These are phyloP conservation scores for Hofmannophila pseudospretella DNA, from an alignment of 2,888 invertebrate genomes.

Conservation along the genomic window DNA sequence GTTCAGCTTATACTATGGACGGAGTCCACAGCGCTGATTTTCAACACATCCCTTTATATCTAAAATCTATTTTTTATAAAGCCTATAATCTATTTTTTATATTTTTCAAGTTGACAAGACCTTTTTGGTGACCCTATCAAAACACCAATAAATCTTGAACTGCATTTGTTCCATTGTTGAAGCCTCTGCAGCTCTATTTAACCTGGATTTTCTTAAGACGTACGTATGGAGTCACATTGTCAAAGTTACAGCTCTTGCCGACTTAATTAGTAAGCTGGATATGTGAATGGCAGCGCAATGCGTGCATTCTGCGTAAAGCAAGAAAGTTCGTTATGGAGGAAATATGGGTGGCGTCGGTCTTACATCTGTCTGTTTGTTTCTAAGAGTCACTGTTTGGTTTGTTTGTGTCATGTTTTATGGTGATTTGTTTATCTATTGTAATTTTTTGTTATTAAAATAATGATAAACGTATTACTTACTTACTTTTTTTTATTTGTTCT, in stretches of 20 bases:
- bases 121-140: not conserved
- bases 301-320: slow-evolving; percentile 58
- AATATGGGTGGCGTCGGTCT: slow-evolving; percentile 58
- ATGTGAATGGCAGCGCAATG: slow-evolving; percentile 77
- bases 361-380: slow-evolving; percentile 7
- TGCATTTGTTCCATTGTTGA: not conserved
- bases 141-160: not conserved
- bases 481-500: not conserved
- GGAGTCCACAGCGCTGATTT: too few relatives aligned
- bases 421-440: slow-evolving; percentile 1
- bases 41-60: too few relatives aligned
- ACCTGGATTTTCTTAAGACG: slow-evolving; percentile 38
- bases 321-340: slow-evolving; percentile 70
- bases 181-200: slow-evolving; percentile 28
- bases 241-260: slow-evolving; percentile 75
- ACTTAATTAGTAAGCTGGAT: slow-evolving; percentile 77
- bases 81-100: too few relatives aligned
- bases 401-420: slow-evolving; percentile 1
- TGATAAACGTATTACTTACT: too few relatives aligned
- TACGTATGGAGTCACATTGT: slow-evolving; percentile 74
- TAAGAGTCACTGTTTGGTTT: slow-evolving; percentile 2
- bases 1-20: too few relatives aligned
- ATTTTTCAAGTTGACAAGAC: not conserved
- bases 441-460: not conserved
- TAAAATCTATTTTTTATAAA: too few relatives aligned